Conservation (phyloP, 2,888 invertebrate genomes). For the Meghimatium bilineatum region DNA sequence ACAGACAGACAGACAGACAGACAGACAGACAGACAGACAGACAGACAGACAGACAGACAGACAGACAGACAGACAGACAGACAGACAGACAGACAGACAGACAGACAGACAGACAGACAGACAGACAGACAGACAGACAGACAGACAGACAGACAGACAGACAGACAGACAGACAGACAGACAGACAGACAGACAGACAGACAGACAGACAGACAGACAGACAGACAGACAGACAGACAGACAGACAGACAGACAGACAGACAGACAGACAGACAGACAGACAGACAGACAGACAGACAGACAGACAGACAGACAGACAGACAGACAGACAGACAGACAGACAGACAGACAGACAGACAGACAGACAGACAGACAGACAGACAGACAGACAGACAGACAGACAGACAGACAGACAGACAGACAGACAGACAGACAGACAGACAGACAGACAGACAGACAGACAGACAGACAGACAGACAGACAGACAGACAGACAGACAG, state of each 20-base stretch:
- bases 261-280: constrained; percentile 29
- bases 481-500: constrained; percentile 8
- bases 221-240: constrained; percentile 32
- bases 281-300: constrained; percentile 39
- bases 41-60: constrained; percentile 20
- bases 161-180: constrained; percentile 16
- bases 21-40: constrained; percentile 10
- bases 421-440: constrained; percentile 33
- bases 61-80: constrained; percentile 16
- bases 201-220: constrained; percentile 36
- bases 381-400: not conserved
- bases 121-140: not conserved
- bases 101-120: constrained; percentile 4
- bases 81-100: constrained; percentile 20
- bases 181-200: constrained; percentile 34
- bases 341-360: constrained; percentile 22
- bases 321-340: constrained; percentile 32
- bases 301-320: constrained; percentile 11
- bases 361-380: not conserved
- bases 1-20: constrained; percentile 19
- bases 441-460: constrained; percentile 29
- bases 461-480: constrained; percentile 15
- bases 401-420: constrained; percentile 32
- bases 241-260: constrained; percentile 20
- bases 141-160: constrained; percentile 13